Base-by-base conservation (phyloP, 2,113 vertebrate genomes). In the Rhinoptilus africanus region DNA sequence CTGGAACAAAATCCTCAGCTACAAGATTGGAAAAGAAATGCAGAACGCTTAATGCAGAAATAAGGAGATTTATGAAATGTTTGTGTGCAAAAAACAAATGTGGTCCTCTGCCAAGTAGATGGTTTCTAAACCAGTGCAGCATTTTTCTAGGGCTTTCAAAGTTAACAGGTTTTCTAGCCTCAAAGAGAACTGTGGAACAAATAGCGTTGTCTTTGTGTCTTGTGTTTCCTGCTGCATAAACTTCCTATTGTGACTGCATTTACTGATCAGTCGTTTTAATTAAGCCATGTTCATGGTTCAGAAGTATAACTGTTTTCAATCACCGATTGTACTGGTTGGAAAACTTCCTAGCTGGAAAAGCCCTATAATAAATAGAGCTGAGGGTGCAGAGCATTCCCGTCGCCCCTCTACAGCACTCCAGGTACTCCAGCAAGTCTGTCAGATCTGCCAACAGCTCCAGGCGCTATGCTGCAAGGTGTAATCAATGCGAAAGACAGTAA, bases 1-100 rank as follows among this genome's bases (percentile, higher is more conserved):
- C 98, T 99, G 99, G 99, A 99, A 99, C 99, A 99, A 99, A 98
- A 99, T 99, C 98, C 99, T 99, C 96, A 99, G 99, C 98, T 99
- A 99, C 98, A 99, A 99, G 98, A 99, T 99, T 64, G 99, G 99
- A 98, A 99, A 99, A 95, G 99, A 99, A 96, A 99, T 99, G 99
- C 99, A 99, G 96, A 99, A 98, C 12, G 98, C 99, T 97, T 99
- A 99, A 95, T 9, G 63, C 56, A 53, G 95, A 92, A 72, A 63
- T 21, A 20, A 41, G 90, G 96, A 91, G 95, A 75, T 77, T 43
- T 75, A 79, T 66, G 78, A 94, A 92, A 89, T 28, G 43, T 78
- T 86, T 23, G 73, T 83, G 79, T 97, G 96, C 92, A 95, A 96
- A 91, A 97, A 96, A 83, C 91, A 94, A 94, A 85, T 87, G 90